These are phyloP conservation scores for Delia radicum DNA, from an alignment of 1,140 invertebrate genomes.

Conservation along the genomic window DNA sequence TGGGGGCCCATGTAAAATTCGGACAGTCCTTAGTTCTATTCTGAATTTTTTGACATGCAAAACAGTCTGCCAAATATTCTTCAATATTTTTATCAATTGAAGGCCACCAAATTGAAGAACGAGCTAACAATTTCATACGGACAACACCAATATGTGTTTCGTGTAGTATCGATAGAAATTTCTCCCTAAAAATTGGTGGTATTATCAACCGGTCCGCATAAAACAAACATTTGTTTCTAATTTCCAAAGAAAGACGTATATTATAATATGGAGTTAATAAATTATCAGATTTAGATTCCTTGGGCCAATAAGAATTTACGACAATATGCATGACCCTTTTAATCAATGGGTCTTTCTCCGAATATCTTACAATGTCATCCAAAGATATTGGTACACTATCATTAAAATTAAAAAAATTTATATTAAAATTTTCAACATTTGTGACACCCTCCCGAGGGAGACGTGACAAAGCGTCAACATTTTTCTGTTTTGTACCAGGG, in stretches of 20 bases:
- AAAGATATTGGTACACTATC: not conserved
- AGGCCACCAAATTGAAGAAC: not conserved
- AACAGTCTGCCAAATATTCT: not conserved
- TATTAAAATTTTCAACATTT: not conserved
- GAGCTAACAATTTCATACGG: not conserved
- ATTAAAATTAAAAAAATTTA: not conserved
- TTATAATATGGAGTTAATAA: not conserved
- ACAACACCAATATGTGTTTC: not conserved
- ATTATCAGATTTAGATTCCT: not conserved
- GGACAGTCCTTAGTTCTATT: not conserved
- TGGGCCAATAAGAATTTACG: not conserved
- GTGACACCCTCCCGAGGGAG: conserved; percentile 5
- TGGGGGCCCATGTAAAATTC: not conserved
- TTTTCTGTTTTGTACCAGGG: conserved; percentile 35
- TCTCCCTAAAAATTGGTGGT: not conserved
- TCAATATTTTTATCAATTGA: not conserved
- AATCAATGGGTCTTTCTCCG: not conserved
- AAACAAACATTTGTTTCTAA: not conserved
- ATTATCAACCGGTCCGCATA: not conserved
- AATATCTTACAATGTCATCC: not conserved
- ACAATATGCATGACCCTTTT: not conserved
- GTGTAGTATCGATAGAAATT: not conserved
- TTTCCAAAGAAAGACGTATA: not conserved
- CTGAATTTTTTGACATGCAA: conserved; percentile 1
- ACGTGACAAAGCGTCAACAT: conserved; percentile 26